Evolutionary conservation across 2,888 invertebrate species (phyloP), one percentile per base, ranked within the genome.

Genomic region (Acrocyrtus sp.): DNA sequence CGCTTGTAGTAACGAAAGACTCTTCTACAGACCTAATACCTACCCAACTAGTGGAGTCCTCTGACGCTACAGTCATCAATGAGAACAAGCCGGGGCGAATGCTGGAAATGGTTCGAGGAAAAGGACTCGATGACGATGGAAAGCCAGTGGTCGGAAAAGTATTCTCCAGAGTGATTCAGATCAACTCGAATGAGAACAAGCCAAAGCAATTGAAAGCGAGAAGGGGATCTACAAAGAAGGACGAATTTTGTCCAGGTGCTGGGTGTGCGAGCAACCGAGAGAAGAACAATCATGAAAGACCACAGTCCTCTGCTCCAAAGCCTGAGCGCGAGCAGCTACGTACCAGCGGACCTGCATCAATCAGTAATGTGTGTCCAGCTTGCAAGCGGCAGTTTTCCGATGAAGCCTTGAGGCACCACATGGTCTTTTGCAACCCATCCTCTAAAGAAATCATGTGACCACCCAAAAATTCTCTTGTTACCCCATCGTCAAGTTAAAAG

Each of bases 21-120:
- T 75, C 75, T 5, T 75, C 75, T 17, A 72, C 72, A 15, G 75
- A 75, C 12, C 57, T 75, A 2, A 60, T 70, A 15, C 53, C 51
- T 12, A 45, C 58, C 4, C 53, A 66, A 10, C 19, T 26, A 0
- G 39, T 26, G 15, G 60, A 53, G 19, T 34, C 61, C 5, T 34
- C 58, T 1, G 21, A 22, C 3, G 45, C 12, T 15, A 6, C n/a
- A 57, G 12, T 21, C 8, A 26, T 47, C 24, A 26, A 60, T 19
- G 61, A 34, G 22, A 29, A 34, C n/a, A 39, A 17, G 6, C 48
- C 60, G 8, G 29, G 22, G 12, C 8, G 34, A 10, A 41, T 24
- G 51, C 0, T 45, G 17, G 48, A 62, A 2, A 48, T 48, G 5
- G 73, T 68, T 39, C 19, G 72, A 6, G 56, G 72, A 1, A 72